A percentile compares a stretch with the other conserved stretches of the same genome.
Conservation (phyloP, 35 echinoderm and acorn worm genomes). For the Holothuria glaberrima region DNA sequence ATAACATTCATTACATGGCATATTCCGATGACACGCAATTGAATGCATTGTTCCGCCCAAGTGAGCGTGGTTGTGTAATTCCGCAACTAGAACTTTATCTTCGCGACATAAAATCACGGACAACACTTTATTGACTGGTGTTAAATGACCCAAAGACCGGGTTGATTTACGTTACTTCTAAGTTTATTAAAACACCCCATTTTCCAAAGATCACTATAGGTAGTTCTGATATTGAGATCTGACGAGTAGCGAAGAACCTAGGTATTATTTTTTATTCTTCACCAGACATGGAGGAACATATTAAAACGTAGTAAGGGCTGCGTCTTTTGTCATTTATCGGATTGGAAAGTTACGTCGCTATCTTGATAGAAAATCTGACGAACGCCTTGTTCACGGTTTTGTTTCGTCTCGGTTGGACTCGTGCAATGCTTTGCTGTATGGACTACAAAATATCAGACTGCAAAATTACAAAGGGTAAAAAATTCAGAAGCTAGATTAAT, state of each 20-base stretch:
- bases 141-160: too few species aligned
- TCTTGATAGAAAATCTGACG: constrained; percentile 12
- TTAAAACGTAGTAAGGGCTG: not conserved
- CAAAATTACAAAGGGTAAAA: too few species aligned
- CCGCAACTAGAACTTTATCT: not conserved
- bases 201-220: constrained; percentile 22
- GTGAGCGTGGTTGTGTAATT: not conserved
- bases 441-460: too few species aligned
- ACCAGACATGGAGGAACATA: not conserved
- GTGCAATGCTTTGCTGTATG: not conserved
- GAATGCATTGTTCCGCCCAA: not conserved
- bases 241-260: constrained; percentile 6
- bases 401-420: constrained; percentile 36
- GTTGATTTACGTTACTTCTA: not conserved
- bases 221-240: constrained; percentile 32
- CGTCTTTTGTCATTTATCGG: too few species aligned
- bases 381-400: constrained; percentile 17
- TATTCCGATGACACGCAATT: constrained; percentile 29
- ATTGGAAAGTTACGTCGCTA: not conserved
- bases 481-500: too few species aligned
- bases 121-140: too few species aligned
- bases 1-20: not conserved
- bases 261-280: not conserved
- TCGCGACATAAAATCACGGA: too few species aligned
- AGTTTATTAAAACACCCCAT: constrained; percentile 33